A percentile compares a stretch with the other conserved stretches of the same genome.
Conservation (phyloP, 2,888 invertebrate genomes). For the Phengaris arion region DNA sequence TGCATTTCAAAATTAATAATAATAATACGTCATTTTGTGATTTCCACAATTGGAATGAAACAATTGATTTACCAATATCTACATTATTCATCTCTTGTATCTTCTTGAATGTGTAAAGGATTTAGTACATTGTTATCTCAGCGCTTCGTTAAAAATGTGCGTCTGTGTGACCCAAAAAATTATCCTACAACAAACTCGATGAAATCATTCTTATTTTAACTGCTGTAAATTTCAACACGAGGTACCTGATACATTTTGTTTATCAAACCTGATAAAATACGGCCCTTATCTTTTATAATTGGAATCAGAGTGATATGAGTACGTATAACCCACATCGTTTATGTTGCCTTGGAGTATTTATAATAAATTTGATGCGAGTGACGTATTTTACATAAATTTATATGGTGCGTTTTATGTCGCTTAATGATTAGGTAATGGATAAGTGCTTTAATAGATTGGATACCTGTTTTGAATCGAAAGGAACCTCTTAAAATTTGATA, state of each 20-base stretch:
- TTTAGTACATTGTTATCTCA: background rate
- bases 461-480: too few relatives aligned
- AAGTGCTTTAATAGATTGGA: too few relatives aligned
- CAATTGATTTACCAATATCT: too few relatives aligned
- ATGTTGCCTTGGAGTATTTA: slow-evolving; percentile 42
- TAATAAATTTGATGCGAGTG: slow-evolving; percentile 7
- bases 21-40: too few relatives aligned
- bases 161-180: slow-evolving; percentile 49
- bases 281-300: slow-evolving; percentile 69
- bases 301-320: slow-evolving; percentile 48
- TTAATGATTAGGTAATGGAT: too few relatives aligned
- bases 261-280: slow-evolving; percentile 59
- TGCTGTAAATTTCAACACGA: slow-evolving; percentile 47
- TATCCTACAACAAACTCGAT: slow-evolving; percentile 51
- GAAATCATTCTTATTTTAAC: slow-evolving; percentile 56
- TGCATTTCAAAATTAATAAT: too few relatives aligned
- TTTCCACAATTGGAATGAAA: too few relatives aligned
- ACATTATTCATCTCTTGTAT: too few relatives aligned
- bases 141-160: slow-evolving; percentile 17
- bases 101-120: background rate
- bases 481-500: too few relatives aligned
- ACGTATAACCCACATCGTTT: slow-evolving; percentile 45
- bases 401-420: too few relatives aligned
- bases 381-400: slow-evolving; percentile 33
- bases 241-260: slow-evolving; percentile 45